Evolutionary conservation across 2,888 invertebrate genomes (phyloP).

Genomic region (Neoitamus cyanurus): DNA sequence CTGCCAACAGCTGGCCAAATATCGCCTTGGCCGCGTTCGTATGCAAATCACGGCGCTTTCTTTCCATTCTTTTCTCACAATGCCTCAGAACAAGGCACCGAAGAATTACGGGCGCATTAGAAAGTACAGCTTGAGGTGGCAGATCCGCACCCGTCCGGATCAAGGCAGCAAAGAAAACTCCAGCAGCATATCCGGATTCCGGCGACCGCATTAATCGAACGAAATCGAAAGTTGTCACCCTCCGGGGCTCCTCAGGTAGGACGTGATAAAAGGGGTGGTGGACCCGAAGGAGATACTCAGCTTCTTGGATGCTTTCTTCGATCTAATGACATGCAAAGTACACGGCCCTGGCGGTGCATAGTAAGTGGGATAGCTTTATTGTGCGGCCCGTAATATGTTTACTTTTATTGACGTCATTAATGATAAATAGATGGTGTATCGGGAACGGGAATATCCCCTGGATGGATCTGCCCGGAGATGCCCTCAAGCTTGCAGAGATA

Average conservation of each 20-base stretch:
- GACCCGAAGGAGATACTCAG: background rate
- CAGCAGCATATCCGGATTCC: background rate
- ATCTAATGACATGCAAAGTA: constrained; percentile 24
- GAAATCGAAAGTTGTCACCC: constrained; percentile 17
- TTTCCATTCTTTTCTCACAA: constrained; percentile 16
- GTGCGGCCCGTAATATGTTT: constrained; percentile 27
- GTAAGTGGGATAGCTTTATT: background rate
- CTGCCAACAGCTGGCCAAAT: constrained; percentile 9
- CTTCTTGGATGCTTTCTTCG: background rate
- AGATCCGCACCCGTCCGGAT: background rate
- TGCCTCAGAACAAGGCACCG: background rate
- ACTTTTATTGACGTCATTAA: constrained; percentile 39
- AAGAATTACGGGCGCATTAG: background rate
- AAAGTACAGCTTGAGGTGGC: constrained; percentile 19
- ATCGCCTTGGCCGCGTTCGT: background rate
- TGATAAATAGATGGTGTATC: constrained; percentile 29
- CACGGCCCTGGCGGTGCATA: background rate
- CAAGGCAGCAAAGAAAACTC: background rate
- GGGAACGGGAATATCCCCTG: background rate
- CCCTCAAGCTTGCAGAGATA: constrained; percentile 25
- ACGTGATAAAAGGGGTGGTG: constrained; percentile 2
- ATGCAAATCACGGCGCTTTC: constrained; percentile 3
- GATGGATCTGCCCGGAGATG: background rate
- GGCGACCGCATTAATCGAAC: constrained; percentile 17
- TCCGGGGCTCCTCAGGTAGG: background rate